Percentiles rank a stretch among this genome's conserved stretches.
These are phyloP conservation scores for Deilephila porcellus DNA, from an alignment of 2,888 invertebrate species.

Conservation along the genomic window DNA sequence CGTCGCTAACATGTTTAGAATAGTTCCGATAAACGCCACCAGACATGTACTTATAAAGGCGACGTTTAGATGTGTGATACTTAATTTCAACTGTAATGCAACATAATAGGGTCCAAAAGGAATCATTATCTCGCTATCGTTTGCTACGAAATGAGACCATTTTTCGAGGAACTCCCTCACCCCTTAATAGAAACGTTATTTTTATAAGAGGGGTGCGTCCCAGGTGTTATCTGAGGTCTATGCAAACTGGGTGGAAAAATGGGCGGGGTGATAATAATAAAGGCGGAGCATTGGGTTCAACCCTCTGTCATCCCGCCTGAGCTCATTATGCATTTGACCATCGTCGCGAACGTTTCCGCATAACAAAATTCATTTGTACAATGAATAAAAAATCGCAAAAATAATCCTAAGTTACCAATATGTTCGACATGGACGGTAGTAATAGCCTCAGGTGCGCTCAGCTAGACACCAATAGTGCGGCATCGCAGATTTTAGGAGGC, in stretches of 20 bases:
- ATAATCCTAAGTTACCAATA: neutral
- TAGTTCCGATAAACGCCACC: neutral
- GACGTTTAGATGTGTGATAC: neutral
- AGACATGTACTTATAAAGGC: too few relatives aligned
- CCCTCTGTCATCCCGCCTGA: conserved; percentile 29
- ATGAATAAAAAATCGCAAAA: neutral
- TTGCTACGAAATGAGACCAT: neutral
- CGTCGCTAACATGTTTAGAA: neutral
- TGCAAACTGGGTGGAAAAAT: conserved; percentile 33
- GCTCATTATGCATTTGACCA: conserved; percentile 28
- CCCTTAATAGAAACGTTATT: conserved; percentile 1
- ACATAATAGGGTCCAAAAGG: neutral
- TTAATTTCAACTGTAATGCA: neutral
- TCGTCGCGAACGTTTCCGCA: conserved; percentile 32
- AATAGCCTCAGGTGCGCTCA: conserved; percentile 52
- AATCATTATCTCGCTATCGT: neutral
- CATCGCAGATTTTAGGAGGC: conserved; percentile 51
- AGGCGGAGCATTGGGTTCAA: conserved; percentile 39
- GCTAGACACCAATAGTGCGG: conserved; percentile 49
- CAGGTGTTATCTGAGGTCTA: conserved; percentile 28
- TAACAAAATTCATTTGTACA: neutral
- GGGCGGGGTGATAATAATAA: conserved; percentile 35
- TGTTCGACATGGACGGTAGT: conserved; percentile 61
- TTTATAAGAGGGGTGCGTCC: neutral
- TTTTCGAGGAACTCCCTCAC: conserved; percentile 31